Evolutionary conservation across 2,888 invertebrate genomes (phyloP).

Genomic region (Tachina lurida): DNA sequence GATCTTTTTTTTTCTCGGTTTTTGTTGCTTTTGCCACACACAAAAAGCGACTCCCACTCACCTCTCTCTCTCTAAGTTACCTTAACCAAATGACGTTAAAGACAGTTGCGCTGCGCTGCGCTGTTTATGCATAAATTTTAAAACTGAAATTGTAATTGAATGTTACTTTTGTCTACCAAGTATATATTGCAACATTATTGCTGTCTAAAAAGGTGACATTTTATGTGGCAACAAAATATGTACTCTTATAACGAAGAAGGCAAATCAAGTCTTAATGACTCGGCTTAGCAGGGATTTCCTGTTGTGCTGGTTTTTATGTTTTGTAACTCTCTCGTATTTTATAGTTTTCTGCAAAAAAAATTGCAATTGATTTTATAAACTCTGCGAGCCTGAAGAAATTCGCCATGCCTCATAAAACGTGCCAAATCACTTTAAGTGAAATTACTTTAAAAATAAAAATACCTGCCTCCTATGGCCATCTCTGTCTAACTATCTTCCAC

Average conservation of each 20-base stretch:
- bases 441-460: constrained; percentile 39
- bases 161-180: constrained; percentile 30
- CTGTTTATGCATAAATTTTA: constrained; percentile 56
- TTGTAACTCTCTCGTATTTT: constrained; percentile 36
- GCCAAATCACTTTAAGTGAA: constrained; percentile 60
- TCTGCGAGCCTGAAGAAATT: constrained; percentile 19
- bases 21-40: not conserved
- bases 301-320: not conserved
- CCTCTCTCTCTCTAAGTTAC: not conserved
- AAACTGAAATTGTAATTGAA: constrained; percentile 56
- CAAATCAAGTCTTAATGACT: constrained; percentile 18
- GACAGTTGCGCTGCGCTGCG: not conserved
- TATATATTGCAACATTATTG: constrained; percentile 30
- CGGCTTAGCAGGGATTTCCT: constrained; percentile 9
- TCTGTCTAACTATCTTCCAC: constrained; percentile 3
- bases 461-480: constrained; percentile 40
- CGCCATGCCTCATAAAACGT: constrained; percentile 68
- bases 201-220: constrained; percentile 42
- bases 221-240: constrained; percentile 37
- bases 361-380: constrained; percentile 37
- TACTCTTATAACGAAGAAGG: not conserved
- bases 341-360: constrained; percentile 48
- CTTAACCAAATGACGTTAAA: constrained; percentile 15
- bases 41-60: not conserved
- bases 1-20: not conserved